Conservation (phyloP, 2,797 vertebrate species). For the Knipowitschia caucasica region DNA sequence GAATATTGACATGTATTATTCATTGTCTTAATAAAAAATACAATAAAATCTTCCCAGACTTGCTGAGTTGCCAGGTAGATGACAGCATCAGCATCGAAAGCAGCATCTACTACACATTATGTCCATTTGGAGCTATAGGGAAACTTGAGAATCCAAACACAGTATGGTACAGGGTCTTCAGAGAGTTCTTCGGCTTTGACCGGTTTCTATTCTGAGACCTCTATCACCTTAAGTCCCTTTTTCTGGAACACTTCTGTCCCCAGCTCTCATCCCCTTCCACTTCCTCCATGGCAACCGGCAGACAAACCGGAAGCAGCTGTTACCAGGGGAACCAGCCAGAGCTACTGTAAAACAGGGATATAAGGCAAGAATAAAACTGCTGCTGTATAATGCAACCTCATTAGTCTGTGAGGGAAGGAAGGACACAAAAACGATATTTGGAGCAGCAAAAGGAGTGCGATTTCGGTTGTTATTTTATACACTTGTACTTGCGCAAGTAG, state of each 20-base stretch:
- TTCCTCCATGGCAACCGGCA: constrained; percentile 58
- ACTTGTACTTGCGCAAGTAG: constrained; percentile 51
- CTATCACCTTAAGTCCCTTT: constrained; percentile 27
- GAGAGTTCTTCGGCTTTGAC: background rate
- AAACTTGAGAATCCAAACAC: too few species aligned
- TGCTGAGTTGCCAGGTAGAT: too few species aligned
- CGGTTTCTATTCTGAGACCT: constrained; percentile 12
- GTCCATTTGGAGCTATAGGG: too few species aligned
- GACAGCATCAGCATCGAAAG: too few species aligned
- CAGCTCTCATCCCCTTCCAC: constrained; percentile 15
- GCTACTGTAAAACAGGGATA: constrained; percentile 60
- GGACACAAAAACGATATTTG: constrained; percentile 43
- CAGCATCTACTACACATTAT: too few species aligned
- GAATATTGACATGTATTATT: too few species aligned
- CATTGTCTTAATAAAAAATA: too few species aligned
- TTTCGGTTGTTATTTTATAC: constrained; percentile 19
- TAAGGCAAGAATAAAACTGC: constrained; percentile 54
- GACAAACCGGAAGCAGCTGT: constrained; percentile 81
- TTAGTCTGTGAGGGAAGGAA: constrained; percentile 59
- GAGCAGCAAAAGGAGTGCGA: constrained; percentile 37
- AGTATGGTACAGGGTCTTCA: too few species aligned
- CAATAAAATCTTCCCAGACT: too few species aligned
- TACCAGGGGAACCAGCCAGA: constrained; percentile 75
- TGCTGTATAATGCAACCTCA: constrained; percentile 62
- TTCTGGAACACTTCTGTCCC: constrained; percentile 35